phyloP scores from a whole-genome alignment of 2,797 vertebrate genomes.

The Phataginus tetradactyla region DNA sequence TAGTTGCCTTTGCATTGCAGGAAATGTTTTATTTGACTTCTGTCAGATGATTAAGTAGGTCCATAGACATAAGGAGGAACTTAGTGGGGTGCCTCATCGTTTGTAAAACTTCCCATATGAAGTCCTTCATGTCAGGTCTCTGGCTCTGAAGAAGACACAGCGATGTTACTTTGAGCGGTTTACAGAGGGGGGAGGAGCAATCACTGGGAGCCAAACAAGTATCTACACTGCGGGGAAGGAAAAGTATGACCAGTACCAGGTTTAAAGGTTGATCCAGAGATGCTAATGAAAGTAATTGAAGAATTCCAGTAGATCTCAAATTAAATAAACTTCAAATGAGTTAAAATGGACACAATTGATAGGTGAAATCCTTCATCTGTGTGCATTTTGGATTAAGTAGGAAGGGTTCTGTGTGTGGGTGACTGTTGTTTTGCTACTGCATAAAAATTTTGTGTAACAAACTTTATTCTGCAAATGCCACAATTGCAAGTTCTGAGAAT shows the following conservation, averaged over 20 bases:
- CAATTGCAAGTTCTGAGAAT: slow-evolving; percentile 9
- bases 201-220: background rate
- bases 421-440: background rate
- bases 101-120: background rate
- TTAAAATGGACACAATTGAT: slow-evolving; percentile 17
- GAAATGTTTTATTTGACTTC: slow-evolving; percentile 9
- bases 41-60: background rate
- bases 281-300: background rate
- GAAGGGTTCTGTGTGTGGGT: background rate
- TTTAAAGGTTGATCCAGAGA: background rate
- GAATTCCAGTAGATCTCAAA: background rate
- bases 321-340: background rate
- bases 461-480: background rate
- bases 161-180: slow-evolving; percentile 20
- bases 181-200: background rate
- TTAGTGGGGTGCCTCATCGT: background rate
- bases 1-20: background rate
- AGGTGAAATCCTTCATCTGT: background rate
- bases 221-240: background rate
- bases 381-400: background rate
- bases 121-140: background rate
- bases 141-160: slow-evolving; percentile 30
- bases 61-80: background rate
- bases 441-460: background rate
- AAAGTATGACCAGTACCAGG: background rate